Evolutionary conservation across 2,113 vertebrate genomes (phyloP).

Genomic region (Sinocyclocheilus anshuiensis): DNA sequence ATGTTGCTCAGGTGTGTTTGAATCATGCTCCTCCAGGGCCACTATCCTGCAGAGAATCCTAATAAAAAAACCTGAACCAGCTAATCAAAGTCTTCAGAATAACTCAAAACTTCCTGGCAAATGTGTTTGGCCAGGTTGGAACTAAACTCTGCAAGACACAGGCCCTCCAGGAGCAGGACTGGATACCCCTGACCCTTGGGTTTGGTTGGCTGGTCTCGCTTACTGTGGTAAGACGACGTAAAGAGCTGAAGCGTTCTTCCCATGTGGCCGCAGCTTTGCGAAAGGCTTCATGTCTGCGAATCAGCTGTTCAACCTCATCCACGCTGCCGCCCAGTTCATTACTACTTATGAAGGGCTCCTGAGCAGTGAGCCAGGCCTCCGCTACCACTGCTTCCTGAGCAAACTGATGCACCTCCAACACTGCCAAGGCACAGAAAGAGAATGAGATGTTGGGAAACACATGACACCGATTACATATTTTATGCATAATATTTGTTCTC

Average conservation of each 20-base stretch:
- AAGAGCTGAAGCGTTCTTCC: slow-evolving; percentile 94
- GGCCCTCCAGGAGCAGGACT: not conserved
- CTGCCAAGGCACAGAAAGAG: slow-evolving; percentile 66
- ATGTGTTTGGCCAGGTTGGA: not conserved
- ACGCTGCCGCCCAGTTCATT: slow-evolving; percentile 89
- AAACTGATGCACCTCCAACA: slow-evolving; percentile 94
- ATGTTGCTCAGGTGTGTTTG: not conserved
- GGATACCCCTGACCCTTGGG: not conserved
- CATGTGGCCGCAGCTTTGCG: slow-evolving; percentile 89
- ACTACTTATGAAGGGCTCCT: slow-evolving; percentile 89
- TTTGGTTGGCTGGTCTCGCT: not conserved
- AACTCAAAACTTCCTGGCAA: not conserved
- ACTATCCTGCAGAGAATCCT: not conserved
- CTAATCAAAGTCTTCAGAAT: not conserved
- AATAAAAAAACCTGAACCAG: not conserved
- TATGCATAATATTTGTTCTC: not conserved
- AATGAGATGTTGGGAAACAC: not conserved
- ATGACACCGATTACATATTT: not conserved
- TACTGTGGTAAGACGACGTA: slow-evolving; percentile 90
- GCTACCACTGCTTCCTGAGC: slow-evolving; percentile 94
- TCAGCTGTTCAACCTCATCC: slow-evolving; percentile 95
- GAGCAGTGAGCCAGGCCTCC: slow-evolving; percentile 90
- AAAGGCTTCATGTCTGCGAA: slow-evolving; percentile 92
- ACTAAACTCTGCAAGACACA: not conserved
- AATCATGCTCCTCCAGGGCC: not conserved